Base-by-base conservation (phyloP, 2,113 vertebrate genomes). In the Nyctibius bracteatus region DNA sequence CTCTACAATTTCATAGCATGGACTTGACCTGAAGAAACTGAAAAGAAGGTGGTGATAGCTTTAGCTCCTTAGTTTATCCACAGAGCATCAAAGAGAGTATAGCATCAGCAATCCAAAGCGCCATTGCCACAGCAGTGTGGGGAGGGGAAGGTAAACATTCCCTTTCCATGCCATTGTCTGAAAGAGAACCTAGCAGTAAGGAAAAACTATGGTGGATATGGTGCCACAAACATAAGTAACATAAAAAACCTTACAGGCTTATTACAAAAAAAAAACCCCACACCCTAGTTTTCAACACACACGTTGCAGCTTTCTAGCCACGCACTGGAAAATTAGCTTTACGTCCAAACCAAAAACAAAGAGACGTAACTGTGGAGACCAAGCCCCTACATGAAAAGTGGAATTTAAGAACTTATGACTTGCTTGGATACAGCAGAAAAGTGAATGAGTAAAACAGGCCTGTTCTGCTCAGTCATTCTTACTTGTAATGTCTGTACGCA, bases 381-480 rank as follows among this genome's bases (percentile, higher is more conserved):
- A 37, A 83, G 44, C 28, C 58, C 43, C 82, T 75, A 79, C 59
- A 82, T 21, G 55, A 81, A 83, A 90, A 94, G 19, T 28, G 43
- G 55, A 95, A 91, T 81, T 81, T 49, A 59, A 88, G 65, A 92
- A 86, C 68, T 81, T 74, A 77, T 63, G 67, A 90, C 88, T 94
- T 87, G 90, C 91, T 91, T 88, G 68, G 94, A 85, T 87, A 72
- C 37, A 78, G 85, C 82, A 92, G 94, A 88, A 81, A 86, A 93
- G 80, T 92, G 96, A 96, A 95, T 93, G 96, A 96, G 80, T 86
- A 92, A 81, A 94, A 62, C 96, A 95, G 94, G 80, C 55, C 57
- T 67, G 65, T 93, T 96, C 91, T 92, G 94, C 95, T 95, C 95
- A 63, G 86, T 83, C 94, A 86, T 92, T 96, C 92, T 92, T 86